Evolutionary conservation across 2,113 vertebrate genomes (phyloP).

Genomic region (Lampris incognitus): DNA sequence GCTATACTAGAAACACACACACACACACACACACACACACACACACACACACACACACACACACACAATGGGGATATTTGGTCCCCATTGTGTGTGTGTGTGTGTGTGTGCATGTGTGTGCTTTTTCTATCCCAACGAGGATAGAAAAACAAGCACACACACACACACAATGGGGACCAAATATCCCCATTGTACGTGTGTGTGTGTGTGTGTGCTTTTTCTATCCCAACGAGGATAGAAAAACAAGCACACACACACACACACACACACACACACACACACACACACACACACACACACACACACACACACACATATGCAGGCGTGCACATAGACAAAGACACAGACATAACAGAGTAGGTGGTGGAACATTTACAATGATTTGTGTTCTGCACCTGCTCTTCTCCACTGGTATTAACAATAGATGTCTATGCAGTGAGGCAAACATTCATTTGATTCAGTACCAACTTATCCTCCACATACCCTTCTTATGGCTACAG

Average conservation of each 20-base stretch:
- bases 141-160: too few relatives aligned
- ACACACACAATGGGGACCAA: too few relatives aligned
- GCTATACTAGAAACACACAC: background rate
- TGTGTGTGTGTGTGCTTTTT: too few relatives aligned
- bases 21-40: conserved; percentile 12
- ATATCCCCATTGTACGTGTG: too few relatives aligned
- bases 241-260: background rate
- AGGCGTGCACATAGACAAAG: conserved; percentile 1
- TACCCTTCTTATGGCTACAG: conserved; percentile 49
- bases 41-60: background rate
- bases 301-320: background rate
- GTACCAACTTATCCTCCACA: conserved; percentile 42
- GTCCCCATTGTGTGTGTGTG: too few relatives aligned
- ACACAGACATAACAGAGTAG: conserved; percentile 4
- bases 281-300: conserved; percentile 1
- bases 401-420: conserved; percentile 47
- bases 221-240: too few relatives aligned
- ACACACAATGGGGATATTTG: too few relatives aligned
- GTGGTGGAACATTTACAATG: conserved; percentile 41
- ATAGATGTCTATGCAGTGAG: conserved; percentile 61
- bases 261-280: conserved; percentile 6
- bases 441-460: conserved; percentile 61
- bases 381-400: conserved; percentile 69
- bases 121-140: too few relatives aligned
- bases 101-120: too few relatives aligned